Conservation (phyloP, 1,140 invertebrate genomes). For the Venturia canescens region DNA sequence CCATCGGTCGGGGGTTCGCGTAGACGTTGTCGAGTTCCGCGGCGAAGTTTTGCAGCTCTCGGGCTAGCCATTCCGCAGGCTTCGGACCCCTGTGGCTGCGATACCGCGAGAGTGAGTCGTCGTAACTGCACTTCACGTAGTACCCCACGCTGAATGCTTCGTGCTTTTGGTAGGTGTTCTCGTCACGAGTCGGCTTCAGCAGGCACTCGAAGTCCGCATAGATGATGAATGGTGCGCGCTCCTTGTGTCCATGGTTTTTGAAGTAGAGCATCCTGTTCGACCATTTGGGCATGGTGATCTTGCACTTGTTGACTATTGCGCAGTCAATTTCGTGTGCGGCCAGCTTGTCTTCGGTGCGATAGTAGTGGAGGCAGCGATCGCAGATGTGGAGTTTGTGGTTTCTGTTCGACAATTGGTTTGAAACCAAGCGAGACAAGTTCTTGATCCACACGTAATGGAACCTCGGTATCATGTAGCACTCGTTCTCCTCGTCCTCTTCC, state of each 20-base stretch:
- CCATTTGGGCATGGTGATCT: not conserved
- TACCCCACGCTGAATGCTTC: not conserved
- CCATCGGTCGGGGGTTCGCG: not conserved
- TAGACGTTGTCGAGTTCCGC: not conserved
- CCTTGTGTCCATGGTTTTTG: constrained; percentile 7
- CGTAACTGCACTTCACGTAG: constrained; percentile 34
- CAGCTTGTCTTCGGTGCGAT: constrained; percentile 29
- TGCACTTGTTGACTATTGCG: not conserved
- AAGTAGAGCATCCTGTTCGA: not conserved
- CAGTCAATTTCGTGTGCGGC: constrained; percentile 25
- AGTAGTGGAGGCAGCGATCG: constrained; percentile 53
- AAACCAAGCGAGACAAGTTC: constrained; percentile 38
- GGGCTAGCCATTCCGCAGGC: not conserved
- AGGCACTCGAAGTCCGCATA: constrained; percentile 23
- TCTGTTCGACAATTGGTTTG: constrained; percentile 24
- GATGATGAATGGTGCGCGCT: constrained; percentile 24
- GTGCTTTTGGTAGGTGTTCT: not conserved
- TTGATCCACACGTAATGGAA: constrained; percentile 27
- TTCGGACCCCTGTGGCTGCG: not conserved
- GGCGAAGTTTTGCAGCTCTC: not conserved
- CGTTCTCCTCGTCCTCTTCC: constrained; percentile 1
- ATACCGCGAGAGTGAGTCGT: constrained; percentile 23
- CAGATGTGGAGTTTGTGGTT: constrained; percentile 41
- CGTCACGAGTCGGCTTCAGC: not conserved
- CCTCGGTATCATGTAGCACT: not conserved